A percentile compares a stretch with the other conserved stretches of the same genome.
Conservation (phyloP, 2,888 invertebrate genomes). For the Abscondita cerata region DNA sequence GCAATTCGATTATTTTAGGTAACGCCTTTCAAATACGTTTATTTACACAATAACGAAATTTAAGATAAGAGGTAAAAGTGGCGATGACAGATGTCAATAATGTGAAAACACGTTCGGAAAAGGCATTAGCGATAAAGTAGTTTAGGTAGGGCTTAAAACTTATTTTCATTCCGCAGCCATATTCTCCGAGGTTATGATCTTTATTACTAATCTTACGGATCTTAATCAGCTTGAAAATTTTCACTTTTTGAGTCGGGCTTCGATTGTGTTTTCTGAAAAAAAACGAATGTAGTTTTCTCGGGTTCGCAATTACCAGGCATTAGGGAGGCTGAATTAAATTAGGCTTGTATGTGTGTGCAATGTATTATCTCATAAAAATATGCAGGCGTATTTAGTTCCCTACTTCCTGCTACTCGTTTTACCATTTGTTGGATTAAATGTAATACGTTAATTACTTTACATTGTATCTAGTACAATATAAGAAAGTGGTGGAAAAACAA, state of each 20-base stretch:
- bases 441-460: constrained; percentile 8
- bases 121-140: constrained; percentile 37
- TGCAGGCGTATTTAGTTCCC: constrained; percentile 11
- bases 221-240: constrained; percentile 10
- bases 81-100: constrained; percentile 37
- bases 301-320: no score
- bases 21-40: constrained; percentile 24
- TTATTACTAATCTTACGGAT: constrained; percentile 9
- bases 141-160: constrained; percentile 35
- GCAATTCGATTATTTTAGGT: constrained; percentile 32
- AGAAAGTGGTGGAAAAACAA: no score
- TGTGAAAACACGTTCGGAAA: constrained; percentile 31
- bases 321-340: no score
- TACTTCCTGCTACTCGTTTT: constrained; percentile 8
- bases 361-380: constrained; percentile 1
- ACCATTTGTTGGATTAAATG: constrained; percentile 8
- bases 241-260: not conserved
- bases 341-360: no score
- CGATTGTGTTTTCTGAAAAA: no score
- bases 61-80: constrained; percentile 25
- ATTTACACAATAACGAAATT: constrained; percentile 29
- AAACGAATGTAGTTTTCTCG: no score
- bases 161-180: constrained; percentile 29
- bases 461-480: constrained; percentile 3
- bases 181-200: constrained; percentile 20